A percentile compares a stretch with the other conserved stretches of the same genome.
These are phyloP conservation scores for Drosophila affinis DNA, from an alignment of 2,888 invertebrate genomes.

Conservation along the genomic window DNA sequence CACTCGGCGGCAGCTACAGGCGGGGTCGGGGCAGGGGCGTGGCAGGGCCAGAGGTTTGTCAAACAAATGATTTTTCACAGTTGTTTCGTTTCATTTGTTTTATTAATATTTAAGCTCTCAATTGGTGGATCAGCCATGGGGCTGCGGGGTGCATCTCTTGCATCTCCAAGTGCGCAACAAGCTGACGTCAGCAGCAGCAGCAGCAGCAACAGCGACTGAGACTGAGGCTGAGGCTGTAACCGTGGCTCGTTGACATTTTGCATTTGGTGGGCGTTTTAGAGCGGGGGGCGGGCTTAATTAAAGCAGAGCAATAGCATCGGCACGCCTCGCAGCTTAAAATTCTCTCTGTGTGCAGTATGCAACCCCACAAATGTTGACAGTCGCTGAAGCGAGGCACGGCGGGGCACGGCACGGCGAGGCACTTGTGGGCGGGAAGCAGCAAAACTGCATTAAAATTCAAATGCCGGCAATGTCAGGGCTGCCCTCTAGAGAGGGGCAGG, in stretches of 20 bases:
- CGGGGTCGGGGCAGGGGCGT: constrained; percentile 1
- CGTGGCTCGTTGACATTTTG: constrained; percentile 65
- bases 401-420: background rate
- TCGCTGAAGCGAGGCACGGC: constrained; percentile 2
- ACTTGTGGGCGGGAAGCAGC: constrained; percentile 58
- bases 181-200: constrained; percentile 13
- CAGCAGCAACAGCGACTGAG: constrained; percentile 5
- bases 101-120: constrained; percentile 29
- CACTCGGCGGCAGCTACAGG: constrained; percentile 27
- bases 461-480: constrained; percentile 74
- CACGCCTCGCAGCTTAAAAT: constrained; percentile 63
- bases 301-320: constrained; percentile 58
- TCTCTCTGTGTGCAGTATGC: background rate
- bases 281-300: constrained; percentile 58
- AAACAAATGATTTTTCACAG: constrained; percentile 53
- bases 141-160: constrained; percentile 23
- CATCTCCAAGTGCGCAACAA: constrained; percentile 54
- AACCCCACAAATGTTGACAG: constrained; percentile 36
- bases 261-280: constrained; percentile 46
- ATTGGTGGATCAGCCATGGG: background rate
- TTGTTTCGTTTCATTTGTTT: constrained; percentile 13
- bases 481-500: background rate
- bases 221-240: constrained; percentile 4
- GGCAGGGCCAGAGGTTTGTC: constrained; percentile 49
- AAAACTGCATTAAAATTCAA: constrained; percentile 64